phyloP scores from a whole-genome alignment of 2,113 vertebrate genomes.

The Nyctereutes procyonoides region DNA sequence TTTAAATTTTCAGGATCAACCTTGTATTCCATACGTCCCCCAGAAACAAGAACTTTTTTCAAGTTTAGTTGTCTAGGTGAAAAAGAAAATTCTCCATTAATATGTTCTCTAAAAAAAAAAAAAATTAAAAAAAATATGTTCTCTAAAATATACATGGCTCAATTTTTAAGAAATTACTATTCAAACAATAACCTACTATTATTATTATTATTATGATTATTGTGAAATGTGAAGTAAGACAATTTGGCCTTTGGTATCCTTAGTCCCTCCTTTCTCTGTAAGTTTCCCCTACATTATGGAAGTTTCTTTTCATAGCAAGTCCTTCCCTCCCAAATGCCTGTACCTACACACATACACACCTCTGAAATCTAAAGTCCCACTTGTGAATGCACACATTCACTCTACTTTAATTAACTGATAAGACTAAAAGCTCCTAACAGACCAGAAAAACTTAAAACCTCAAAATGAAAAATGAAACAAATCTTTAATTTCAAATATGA shows the following conservation, averaged over 20 bases:
- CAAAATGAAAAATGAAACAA: constrained; percentile 60
- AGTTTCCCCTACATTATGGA: background rate
- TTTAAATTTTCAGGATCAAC: constrained; percentile 92
- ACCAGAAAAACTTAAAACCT: constrained; percentile 34
- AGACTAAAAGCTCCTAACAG: background rate
- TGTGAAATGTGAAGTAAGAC: background rate
- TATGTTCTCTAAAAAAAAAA: constrained; percentile 1
- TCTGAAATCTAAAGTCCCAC: background rate
- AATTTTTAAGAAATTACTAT: constrained; percentile 20
- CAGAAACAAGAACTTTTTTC: constrained; percentile 95
- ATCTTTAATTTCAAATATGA: constrained; percentile 31
- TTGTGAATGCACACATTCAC: background rate
- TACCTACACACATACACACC: background rate
- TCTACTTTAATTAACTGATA: background rate
- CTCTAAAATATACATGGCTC: background rate
- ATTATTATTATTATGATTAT: no score
- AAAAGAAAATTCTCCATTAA: constrained; percentile 34
- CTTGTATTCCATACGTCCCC: constrained; percentile 95
- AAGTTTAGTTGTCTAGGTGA: constrained; percentile 94
- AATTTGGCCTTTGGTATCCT: background rate
- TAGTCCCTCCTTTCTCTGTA: background rate
- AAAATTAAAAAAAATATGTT: background rate
- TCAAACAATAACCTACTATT: constrained; percentile 10
- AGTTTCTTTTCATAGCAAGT: background rate
- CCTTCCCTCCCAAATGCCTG: background rate